Percentiles rank a stretch among this genome's conserved stretches.
These are phyloP conservation scores for Oenanthe melanoleuca DNA, from an alignment of 2,113 vertebrate species.

Conservation along the genomic window DNA sequence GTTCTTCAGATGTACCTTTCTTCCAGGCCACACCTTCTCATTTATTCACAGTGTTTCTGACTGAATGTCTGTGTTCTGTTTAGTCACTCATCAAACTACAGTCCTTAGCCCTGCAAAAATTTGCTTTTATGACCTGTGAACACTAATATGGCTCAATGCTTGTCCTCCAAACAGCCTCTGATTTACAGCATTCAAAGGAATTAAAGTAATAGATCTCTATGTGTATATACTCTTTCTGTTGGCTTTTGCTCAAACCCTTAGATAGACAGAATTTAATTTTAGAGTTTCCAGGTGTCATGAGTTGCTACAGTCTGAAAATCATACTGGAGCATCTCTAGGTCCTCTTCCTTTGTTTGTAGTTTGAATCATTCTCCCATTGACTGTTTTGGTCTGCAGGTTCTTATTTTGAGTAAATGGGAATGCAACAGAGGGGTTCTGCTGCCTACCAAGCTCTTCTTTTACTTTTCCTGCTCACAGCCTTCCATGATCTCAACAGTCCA, in stretches of 20 bases:
- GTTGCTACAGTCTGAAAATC: background rate
- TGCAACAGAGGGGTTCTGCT: background rate
- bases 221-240: background rate
- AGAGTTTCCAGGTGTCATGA: background rate
- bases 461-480: background rate
- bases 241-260: background rate
- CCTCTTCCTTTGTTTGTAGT: background rate
- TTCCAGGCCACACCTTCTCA: background rate
- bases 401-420: background rate
- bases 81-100: background rate
- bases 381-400: background rate
- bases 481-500: background rate
- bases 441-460: background rate
- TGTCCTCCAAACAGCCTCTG: background rate
- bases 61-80: background rate
- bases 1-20: background rate
- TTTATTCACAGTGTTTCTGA: background rate
- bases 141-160: background rate
- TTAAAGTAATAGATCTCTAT: background rate
- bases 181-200: background rate
- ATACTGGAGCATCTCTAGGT: background rate
- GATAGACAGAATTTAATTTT: background rate
- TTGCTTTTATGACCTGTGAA: background rate
- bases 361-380: background rate
- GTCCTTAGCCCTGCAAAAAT: background rate